Percentiles rank a stretch among this genome's conserved stretches.
Evolutionary conservation across 2,113 vertebrate genomes (phyloP).

Genomic region (Dascyllus trimaculatus): DNA sequence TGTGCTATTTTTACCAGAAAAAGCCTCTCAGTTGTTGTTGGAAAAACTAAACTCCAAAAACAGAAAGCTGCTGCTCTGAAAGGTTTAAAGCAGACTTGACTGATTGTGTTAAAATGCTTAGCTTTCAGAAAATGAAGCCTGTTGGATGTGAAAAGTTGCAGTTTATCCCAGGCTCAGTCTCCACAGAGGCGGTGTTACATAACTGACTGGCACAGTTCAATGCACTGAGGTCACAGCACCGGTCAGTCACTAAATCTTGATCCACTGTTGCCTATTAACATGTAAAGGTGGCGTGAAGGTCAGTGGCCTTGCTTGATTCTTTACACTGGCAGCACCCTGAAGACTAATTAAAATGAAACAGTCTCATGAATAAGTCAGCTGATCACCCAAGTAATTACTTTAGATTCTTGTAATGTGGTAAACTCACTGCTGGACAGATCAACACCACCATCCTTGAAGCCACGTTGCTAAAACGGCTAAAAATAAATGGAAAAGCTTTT

Average conservation of each 20-base stretch:
- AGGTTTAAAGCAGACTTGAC: neutral
- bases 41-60: neutral
- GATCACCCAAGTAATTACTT: neutral
- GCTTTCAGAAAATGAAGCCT: neutral
- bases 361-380: neutral
- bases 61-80: slow-evolving; percentile 1
- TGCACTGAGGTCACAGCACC: slow-evolving; percentile 7
- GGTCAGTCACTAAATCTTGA: slow-evolving; percentile 23
- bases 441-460: neutral
- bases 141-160: neutral
- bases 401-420: neutral
- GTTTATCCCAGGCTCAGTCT: slow-evolving; percentile 5
- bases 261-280: slow-evolving; percentile 17
- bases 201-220: slow-evolving; percentile 12
- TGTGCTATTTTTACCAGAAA: too few relatives aligned
- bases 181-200: slow-evolving; percentile 19
- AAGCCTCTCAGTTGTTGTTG: too few relatives aligned
- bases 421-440: neutral
- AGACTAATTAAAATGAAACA: neutral
- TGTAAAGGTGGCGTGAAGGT: slow-evolving; percentile 17
- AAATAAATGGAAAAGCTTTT: neutral
- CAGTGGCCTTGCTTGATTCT: slow-evolving; percentile 17
- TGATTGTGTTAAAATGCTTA: slow-evolving; percentile 5
- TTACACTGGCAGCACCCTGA: neutral
- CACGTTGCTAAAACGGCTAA: neutral